These are phyloP conservation scores for Scomber colias DNA, from an alignment of 2,113 vertebrate genomes.

Conservation along the genomic window DNA sequence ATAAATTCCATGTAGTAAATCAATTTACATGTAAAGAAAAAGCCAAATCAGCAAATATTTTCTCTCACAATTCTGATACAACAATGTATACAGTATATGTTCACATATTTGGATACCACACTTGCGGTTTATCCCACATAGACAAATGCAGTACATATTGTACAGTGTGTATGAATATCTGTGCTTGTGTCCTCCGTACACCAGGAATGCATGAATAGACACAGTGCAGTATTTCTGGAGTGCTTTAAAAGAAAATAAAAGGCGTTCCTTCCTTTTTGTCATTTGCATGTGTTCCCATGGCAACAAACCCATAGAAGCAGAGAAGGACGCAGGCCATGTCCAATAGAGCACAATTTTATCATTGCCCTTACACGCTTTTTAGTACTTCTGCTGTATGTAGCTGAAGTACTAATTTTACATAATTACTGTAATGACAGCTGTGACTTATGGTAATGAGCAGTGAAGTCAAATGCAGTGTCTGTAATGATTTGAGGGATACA, in stretches of 20 bases:
- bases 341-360: slow-evolving; percentile 9
- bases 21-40: neutral
- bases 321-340: neutral
- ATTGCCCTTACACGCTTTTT: slow-evolving; percentile 18
- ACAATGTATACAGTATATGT: neutral
- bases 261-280: slow-evolving; percentile 25
- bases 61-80: too few species aligned
- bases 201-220: neutral
- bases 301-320: slow-evolving; percentile 21
- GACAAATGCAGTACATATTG: neutral
- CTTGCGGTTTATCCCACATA: neutral
- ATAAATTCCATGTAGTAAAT: too few species aligned
- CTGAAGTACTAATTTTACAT: neutral
- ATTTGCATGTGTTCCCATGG: slow-evolving; percentile 51
- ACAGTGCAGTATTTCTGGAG: neutral
- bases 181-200: neutral
- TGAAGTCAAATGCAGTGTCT: neutral
- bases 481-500: neutral
- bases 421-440: slow-evolving; percentile 28
- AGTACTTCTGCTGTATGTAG: neutral
- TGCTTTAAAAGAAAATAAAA: slow-evolving; percentile 25
- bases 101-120: neutral
- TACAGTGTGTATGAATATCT: neutral
- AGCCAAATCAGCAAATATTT: slow-evolving; percentile 11
- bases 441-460: neutral